Base-by-base conservation (phyloP, 1,140 invertebrate species). In the Pseudomyrmex sp. region DNA sequence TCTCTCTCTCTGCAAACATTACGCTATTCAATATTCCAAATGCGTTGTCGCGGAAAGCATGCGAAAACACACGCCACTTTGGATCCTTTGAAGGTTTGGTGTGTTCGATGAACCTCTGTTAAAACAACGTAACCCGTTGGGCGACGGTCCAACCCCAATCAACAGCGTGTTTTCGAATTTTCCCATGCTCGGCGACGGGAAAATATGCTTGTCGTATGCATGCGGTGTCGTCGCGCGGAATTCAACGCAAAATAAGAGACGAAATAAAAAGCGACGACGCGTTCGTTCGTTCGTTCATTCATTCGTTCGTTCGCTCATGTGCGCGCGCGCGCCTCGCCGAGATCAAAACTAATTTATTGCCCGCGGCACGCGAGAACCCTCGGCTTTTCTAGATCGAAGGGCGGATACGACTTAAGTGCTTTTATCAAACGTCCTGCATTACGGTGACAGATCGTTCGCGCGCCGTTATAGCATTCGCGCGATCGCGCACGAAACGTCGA, bases 401-500 rank as follows among this genome's bases (percentile, higher is more conserved):
- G 50, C 86, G 83, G 87, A 88, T 88, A 88, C 68, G 83, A 83
- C 77, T 88, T 88, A 82, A 88, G 77, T 88, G 77, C 87, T 85
- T 88, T 88, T 88, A 88, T 88, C 87, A 83, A 88, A 72, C 83
- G 61, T 59, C 56, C 56, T 54, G 44, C 44, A 69, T 65, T 68
- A 70, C 79, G 44, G 85, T 84, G 86, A 87, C 87, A 72, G 86
- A 88, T 85, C 59, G 69, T 26, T 82, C 70, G 75, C 69, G 65
- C 74, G 58, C 12, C 20, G 10, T 23, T 35, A 23, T 62, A 26
- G 35, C 9, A 69, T 20, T 52, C 75, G 63, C 65, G 50, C 75
- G 62, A 50, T 70, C 75, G 75, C 52, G 20, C 63, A 68, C 75
- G 76, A 69, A 56, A 79, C 54, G 48, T 26, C 54, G 20, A 44